Conservation (phyloP, 2,797 vertebrate species). For the Sebastes trivittatus region DNA sequence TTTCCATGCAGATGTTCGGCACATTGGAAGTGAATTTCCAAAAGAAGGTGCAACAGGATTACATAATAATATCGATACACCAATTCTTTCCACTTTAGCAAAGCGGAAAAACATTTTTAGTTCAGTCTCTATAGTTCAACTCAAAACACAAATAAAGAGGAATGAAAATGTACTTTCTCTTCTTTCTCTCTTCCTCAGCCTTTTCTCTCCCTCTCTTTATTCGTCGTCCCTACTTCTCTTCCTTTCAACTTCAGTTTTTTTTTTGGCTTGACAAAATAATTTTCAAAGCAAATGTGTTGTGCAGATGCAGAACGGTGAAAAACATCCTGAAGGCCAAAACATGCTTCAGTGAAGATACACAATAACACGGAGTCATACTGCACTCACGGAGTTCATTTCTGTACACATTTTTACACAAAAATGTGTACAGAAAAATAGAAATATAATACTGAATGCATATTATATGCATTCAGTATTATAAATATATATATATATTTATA, state of each 20-base stretch:
- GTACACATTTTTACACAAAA: background rate
- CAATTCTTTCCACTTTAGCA: background rate
- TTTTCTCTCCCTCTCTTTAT: background rate
- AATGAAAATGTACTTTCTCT: background rate
- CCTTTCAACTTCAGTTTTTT: background rate
- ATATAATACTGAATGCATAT: background rate
- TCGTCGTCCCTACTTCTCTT: background rate
- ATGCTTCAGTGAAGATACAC: background rate
- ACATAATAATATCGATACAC: background rate
- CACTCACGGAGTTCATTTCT: background rate
- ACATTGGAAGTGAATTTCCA: background rate
- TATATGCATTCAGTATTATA: too few species aligned
- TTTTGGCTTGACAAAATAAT: background rate
- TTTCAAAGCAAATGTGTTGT: conserved; percentile 15
- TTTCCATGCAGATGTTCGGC: conserved; percentile 31
- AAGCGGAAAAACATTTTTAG: background rate
- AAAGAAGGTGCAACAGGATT: background rate
- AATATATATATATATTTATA: too few species aligned
- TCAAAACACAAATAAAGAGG: background rate
- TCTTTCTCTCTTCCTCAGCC: background rate
- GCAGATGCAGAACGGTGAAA: conserved; percentile 8
- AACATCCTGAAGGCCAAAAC: conserved; percentile 27
- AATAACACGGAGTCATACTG: background rate
- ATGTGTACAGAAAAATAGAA: background rate
- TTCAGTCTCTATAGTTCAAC: background rate